Base-by-base conservation (phyloP, 2,888 invertebrate genomes). In the Hirtodrosophila cameraria region DNA sequence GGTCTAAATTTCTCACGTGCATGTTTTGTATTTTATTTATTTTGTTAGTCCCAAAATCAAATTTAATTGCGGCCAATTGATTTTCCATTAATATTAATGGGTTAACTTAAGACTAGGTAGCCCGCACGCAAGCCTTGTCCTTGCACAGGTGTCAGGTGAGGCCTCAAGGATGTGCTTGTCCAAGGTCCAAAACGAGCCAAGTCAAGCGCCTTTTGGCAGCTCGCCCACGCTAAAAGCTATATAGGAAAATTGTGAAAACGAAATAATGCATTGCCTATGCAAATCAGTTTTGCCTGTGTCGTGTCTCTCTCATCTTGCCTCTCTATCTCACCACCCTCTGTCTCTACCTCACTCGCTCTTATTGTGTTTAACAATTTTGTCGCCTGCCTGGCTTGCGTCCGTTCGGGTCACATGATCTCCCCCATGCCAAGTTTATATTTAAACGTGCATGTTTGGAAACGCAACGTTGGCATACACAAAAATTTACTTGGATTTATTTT, bases 381-480 rank as follows among this genome's bases (percentile, higher is more conserved):
- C 45, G 59, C 35, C 46, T 39, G 50, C 12, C 39, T 7, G 38
- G 4, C 18, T 2, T 2, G 13, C 27, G 42, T 43, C 23, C 49
- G 59, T 49, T 35, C 46, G 50, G 67, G 80, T 80, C 73, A 83
- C 71, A 67, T 78, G 86, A 86, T 80, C 84, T 83, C 65, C 68
- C 80, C 78, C 86, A 86, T 86, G 83, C 83, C 76, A 70, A 84
- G 83, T 81, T 84, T 80, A 78, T 81, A 78, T 84, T 86, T 65
- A 72, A 61, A 72, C 54, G 60, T 48, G 45, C 43, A 25, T 48
- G 54, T 76, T 80, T 86, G 72, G 86, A 84, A 55, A 61, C 74
- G 71, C 77, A 69, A 46, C 61, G 28, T 27, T 52, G 45, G 41
- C 30, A 46, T 38, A 41, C 43, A 49, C 23, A 27, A 58, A 38